A percentile compares a stretch with the other conserved stretches of the same genome.
Evolutionary conservation across 2,888 invertebrate species (phyloP).

Genomic region (Caenorhabditis panamensis): DNA sequence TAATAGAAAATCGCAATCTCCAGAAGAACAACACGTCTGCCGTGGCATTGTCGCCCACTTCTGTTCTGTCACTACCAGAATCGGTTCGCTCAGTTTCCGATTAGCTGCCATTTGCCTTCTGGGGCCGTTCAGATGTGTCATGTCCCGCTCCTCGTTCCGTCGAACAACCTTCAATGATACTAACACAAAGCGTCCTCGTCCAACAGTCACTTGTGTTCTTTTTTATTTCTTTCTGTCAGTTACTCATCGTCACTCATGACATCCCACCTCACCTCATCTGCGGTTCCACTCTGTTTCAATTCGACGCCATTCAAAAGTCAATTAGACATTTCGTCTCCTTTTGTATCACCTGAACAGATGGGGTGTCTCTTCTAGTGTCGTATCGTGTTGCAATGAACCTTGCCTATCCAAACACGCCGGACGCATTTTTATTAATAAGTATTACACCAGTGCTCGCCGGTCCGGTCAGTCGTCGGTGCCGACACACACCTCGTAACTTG

Average conservation of each 20-base stretch:
- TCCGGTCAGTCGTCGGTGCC: not conserved
- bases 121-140: slow-evolving; percentile 9
- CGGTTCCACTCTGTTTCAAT: slow-evolving; percentile 34
- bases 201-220: slow-evolving; percentile 18
- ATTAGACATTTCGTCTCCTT: slow-evolving; percentile 1
- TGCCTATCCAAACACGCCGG: slow-evolving; percentile 38
- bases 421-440: slow-evolving; percentile 48
- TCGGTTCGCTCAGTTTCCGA: slow-evolving; percentile 40
- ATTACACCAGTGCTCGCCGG: slow-evolving; percentile 29
- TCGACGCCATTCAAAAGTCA: slow-evolving; percentile 17
- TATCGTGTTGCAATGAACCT: slow-evolving; percentile 37
- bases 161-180: slow-evolving; percentile 25
- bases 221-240: slow-evolving; percentile 2
- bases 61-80: slow-evolving; percentile 38
- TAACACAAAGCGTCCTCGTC: slow-evolving; percentile 8
- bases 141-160: not conserved
- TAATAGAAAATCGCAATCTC: slow-evolving; percentile 49
- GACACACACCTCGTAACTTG: slow-evolving; percentile 18
- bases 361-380: slow-evolving; percentile 1
- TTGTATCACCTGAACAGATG: slow-evolving; percentile 41
- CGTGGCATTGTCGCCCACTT: slow-evolving; percentile 9
- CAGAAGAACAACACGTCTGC: slow-evolving; percentile 21
- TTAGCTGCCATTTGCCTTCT: slow-evolving; percentile 41
- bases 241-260: slow-evolving; percentile 17
- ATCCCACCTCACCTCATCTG: not conserved